Evolutionary conservation across 2,888 invertebrate species (phyloP).

Genomic region (Melanchra persicariae): DNA sequence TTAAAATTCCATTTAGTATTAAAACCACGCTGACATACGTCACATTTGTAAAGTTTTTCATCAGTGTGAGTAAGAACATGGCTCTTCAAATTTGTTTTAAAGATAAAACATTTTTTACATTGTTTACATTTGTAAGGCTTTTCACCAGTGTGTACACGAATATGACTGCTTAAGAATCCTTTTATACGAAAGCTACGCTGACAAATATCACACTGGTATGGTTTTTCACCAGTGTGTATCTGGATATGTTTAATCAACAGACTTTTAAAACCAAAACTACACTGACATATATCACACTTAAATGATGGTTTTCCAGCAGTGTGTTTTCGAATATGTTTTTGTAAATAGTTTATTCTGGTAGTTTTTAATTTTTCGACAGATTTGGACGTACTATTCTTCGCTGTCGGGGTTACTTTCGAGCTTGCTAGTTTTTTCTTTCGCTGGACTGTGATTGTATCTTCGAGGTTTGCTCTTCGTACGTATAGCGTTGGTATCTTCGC

Average conservation of each 20-base stretch:
- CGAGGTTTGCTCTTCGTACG: background rate
- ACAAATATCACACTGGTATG: slow-evolving; percentile 17
- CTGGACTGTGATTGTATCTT: background rate
- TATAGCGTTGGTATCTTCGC: background rate
- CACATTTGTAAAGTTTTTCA: slow-evolving; percentile 21
- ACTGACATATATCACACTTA: slow-evolving; percentile 14
- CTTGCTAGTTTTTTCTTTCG: background rate
- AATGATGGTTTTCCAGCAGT: slow-evolving; percentile 7
- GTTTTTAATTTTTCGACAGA: background rate
- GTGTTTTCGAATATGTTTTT: too few species aligned
- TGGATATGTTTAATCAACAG: background rate
- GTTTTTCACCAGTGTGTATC: slow-evolving; percentile 19
- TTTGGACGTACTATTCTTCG: too few species aligned
- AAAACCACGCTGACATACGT: slow-evolving; percentile 3
- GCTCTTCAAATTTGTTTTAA: slow-evolving; percentile 1
- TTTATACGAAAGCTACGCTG: slow-evolving; percentile 20
- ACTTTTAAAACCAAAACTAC: background rate
- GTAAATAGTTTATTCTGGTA: too few species aligned
- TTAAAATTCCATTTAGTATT: background rate
- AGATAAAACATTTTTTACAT: slow-evolving; percentile 19
- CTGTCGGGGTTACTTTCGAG: background rate
- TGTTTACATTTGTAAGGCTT: slow-evolving; percentile 28
- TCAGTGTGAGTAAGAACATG: slow-evolving; percentile 24
- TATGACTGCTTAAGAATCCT: slow-evolving; percentile 3
- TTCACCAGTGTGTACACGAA: slow-evolving; percentile 21